A percentile compares a stretch with the other conserved stretches of the same genome.
Evolutionary conservation across 2,797 vertebrate species (phyloP).

Genomic region (Thamnophis elegans): DNA sequence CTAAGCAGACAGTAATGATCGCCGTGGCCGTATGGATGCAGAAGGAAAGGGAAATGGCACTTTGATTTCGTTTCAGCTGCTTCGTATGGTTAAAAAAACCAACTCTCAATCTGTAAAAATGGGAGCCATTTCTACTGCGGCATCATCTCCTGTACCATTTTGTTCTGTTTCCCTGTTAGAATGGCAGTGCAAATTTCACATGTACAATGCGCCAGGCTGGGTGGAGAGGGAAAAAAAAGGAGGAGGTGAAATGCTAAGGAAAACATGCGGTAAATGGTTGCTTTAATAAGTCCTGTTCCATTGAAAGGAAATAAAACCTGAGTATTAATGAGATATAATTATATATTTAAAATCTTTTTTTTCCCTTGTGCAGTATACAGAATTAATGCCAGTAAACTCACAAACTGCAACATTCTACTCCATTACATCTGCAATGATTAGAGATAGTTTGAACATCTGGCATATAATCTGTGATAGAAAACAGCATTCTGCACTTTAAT

Average conservation of each 20-base stretch:
- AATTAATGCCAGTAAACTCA: slow-evolving; percentile 94
- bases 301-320: slow-evolving; percentile 89
- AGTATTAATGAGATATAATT: slow-evolving; percentile 97
- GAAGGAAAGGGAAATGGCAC: background rate
- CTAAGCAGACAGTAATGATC: slow-evolving; percentile 36
- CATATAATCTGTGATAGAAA: slow-evolving; percentile 93
- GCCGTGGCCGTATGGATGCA: background rate
- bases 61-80: slow-evolving; percentile 52
- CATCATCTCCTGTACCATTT: slow-evolving; percentile 41
- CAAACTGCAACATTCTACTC: slow-evolving; percentile 98
- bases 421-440: slow-evolving; percentile 99
- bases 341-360: slow-evolving; percentile 95
- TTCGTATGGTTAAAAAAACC: slow-evolving; percentile 43
- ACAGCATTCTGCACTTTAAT: slow-evolving; percentile 91
- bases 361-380: slow-evolving; percentile 91
- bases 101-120: slow-evolving; percentile 52
- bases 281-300: slow-evolving; percentile 86
- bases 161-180: slow-evolving; percentile 57
- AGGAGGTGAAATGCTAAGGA: slow-evolving; percentile 70
- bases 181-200: slow-evolving; percentile 62
- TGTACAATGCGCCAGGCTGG: slow-evolving; percentile 60
- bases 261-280: slow-evolving; percentile 84
- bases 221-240: background rate
- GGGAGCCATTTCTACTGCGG: slow-evolving; percentile 28
- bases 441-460: slow-evolving; percentile 97